Percentiles rank a stretch among this genome's conserved stretches.
These are phyloP conservation scores for Dynastes tityus DNA, from an alignment of 2,888 invertebrate genomes.

Conservation along the genomic window DNA sequence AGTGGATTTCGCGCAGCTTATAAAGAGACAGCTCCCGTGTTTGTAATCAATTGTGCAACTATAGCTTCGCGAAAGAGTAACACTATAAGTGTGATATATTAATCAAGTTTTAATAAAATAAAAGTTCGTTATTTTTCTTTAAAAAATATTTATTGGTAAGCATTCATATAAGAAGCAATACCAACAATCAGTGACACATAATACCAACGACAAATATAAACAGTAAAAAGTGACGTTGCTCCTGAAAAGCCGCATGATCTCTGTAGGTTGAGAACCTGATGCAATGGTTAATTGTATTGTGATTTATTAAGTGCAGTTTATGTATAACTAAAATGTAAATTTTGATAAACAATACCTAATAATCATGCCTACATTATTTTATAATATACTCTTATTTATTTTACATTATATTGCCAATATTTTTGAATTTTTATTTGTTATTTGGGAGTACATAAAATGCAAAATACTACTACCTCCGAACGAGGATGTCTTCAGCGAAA, in stretches of 20 bases:
- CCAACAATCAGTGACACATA: conserved; percentile 33
- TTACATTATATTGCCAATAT: conserved; percentile 44
- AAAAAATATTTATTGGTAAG: background rate
- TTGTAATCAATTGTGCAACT: no score
- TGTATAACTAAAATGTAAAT: conserved; percentile 31
- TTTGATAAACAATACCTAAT: background rate
- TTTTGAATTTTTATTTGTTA: conserved; percentile 48
- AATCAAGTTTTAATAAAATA: no score
- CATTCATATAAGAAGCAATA: background rate
- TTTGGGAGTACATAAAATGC: conserved; percentile 48
- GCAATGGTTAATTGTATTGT: conserved; percentile 37
- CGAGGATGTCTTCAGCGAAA: conserved; percentile 14
- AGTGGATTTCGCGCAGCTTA: no score
- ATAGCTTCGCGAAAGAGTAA: no score
- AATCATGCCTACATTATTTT: conserved; percentile 24
- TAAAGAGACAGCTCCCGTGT: no score
- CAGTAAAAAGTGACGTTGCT: conserved; percentile 32
- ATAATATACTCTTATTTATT: conserved; percentile 48
- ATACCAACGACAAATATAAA: conserved; percentile 5
- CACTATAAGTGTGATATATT: no score
- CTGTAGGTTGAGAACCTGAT: conserved; percentile 32
- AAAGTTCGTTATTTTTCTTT: no score
- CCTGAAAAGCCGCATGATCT: conserved; percentile 49
- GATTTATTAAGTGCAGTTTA: conserved; percentile 14
- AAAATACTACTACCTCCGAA: conserved; percentile 25